Base-by-base conservation (phyloP, 1,140 invertebrate genomes). In the Diorhabda sublineata region DNA sequence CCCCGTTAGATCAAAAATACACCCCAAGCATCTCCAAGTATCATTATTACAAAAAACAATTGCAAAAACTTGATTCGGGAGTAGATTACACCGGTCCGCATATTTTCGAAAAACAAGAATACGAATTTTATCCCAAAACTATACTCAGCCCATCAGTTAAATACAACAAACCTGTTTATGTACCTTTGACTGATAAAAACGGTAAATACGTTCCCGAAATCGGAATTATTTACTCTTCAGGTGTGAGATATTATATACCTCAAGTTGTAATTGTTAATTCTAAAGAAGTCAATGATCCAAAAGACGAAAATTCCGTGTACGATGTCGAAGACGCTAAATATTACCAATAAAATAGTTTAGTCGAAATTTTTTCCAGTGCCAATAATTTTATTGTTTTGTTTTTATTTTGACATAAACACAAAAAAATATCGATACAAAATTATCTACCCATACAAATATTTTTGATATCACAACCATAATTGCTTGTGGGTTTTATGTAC, bases 211-310 rank as follows among this genome's bases (percentile, higher is more conserved):
- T 81, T 41, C 80, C 80, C 4, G 70, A 78, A 72, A 79, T 81
- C 69, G 80, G 80, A 8, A 61, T 81, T 8, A 67, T 79, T 11
- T 79, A 78, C 71, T 80, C 79, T 6, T 67, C 79, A 8, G 80
- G 80, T 6, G 72, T 81, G 8, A 71, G 78, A 64, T 81, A 81
- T 64, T 81, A 81, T 59, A 75, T 81, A 7, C 80, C 80, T 57
- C 77, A 80, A 69, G 68, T 79, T 45, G 67, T 74, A 71, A 74
- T 76, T 70, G 68, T 75, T 42, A 69, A 75, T 69, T 66, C 69
- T 52, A 70, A 72, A 41, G 58, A 72, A 56, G 56, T 58, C 11
- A 56, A 57, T 3, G 67, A 71, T n/a, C 66, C 73, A 11, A 71
- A 73, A 41, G 67, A 74, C 8, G 73, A 77, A 59, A 80, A 80